phyloP scores from a whole-genome alignment of 2,113 vertebrate genomes.

The Pedionomus torquatus region DNA sequence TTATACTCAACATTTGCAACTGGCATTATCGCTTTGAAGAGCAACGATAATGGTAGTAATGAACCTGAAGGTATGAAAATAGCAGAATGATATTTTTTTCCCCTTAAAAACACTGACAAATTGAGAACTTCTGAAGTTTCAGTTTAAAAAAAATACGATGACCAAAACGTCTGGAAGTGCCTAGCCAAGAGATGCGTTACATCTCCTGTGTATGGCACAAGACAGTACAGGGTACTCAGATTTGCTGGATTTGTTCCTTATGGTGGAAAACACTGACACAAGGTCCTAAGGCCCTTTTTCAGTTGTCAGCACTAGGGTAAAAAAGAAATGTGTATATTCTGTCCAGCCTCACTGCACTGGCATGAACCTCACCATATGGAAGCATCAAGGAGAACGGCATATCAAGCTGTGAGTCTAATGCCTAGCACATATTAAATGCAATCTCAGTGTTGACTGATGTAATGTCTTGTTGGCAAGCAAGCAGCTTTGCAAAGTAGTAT shows the following conservation, averaged over 20 bases:
- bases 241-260: not conserved
- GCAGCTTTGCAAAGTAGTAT: not conserved
- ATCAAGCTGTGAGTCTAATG: not conserved
- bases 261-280: not conserved
- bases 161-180: not conserved
- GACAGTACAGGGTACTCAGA: not conserved
- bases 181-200: not conserved
- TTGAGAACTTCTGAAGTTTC: not conserved
- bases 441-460: not conserved
- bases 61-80: not conserved
- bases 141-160: not conserved
- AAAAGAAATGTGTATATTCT: not conserved
- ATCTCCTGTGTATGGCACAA: fast-evolving
- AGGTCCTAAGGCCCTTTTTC: not conserved
- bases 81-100: not conserved
- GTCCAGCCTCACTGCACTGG: not conserved
- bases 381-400: not conserved
- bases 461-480: not conserved
- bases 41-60: not conserved
- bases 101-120: not conserved
- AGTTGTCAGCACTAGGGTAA: not conserved
- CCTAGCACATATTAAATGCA: not conserved
- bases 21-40: not conserved
- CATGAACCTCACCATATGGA: not conserved
- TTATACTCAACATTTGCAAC: not conserved